A percentile compares a stretch with the other conserved stretches of the same genome.
Conservation (phyloP, 2,797 vertebrate species). For the Amblyraja radiata region DNA sequence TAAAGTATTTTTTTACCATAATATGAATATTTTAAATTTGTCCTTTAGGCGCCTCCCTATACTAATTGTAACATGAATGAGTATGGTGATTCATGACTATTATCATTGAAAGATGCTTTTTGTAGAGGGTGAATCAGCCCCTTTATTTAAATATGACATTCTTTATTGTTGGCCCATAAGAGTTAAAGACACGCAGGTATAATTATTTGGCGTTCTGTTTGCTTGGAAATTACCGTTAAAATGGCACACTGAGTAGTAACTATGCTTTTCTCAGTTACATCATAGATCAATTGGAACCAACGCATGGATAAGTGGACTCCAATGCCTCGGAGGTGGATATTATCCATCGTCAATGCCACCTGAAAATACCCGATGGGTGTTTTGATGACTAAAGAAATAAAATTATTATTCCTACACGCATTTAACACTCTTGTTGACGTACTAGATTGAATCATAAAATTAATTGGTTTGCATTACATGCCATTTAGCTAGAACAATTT, state of each 20-base stretch:
- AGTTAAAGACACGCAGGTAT: background rate
- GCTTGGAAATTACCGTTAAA: background rate
- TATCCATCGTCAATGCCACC: background rate
- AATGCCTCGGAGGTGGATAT: background rate
- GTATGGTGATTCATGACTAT: background rate
- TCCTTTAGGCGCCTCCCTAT: no score
- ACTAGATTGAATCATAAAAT: background rate
- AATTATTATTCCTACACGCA: background rate
- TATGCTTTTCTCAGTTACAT: background rate
- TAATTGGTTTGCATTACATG: conserved; percentile 10
- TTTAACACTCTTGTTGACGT: background rate
- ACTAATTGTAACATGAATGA: background rate
- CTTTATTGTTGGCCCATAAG: background rate
- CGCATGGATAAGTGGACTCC: background rate
- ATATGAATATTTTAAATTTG: background rate
- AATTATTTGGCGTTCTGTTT: background rate
- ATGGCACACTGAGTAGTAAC: background rate
- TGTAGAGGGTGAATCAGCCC: background rate
- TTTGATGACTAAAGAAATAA: conserved; percentile 10
- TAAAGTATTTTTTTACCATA: background rate
- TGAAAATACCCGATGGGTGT: background rate
- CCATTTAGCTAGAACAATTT: background rate
- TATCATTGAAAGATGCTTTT: background rate
- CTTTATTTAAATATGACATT: background rate
- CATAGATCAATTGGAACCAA: background rate